Evolutionary conservation across 2,888 invertebrate species (phyloP).

Genomic region (Pantelozetes paolii): DNA sequence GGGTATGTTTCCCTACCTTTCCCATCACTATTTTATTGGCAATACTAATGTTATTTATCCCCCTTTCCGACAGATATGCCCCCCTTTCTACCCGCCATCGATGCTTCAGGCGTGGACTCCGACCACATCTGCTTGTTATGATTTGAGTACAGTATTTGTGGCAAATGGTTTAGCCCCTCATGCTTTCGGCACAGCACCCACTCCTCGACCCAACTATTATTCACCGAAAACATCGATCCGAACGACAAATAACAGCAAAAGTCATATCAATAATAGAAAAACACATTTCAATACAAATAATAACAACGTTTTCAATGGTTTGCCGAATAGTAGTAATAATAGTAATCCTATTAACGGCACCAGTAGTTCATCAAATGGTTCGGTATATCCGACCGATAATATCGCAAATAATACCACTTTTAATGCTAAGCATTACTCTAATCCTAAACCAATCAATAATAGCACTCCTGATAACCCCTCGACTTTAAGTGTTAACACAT

Average conservation of each 20-base stretch:
- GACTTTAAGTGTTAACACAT: neutral
- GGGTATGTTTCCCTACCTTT: neutral
- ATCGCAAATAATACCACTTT: slow-evolving; percentile 21
- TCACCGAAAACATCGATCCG: slow-evolving; percentile 8
- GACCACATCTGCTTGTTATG: slow-evolving; percentile 46
- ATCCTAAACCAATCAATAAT: slow-evolving; percentile 18
- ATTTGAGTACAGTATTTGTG: slow-evolving; percentile 58
- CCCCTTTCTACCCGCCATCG: slow-evolving; percentile 50
- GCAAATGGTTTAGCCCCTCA: slow-evolving; percentile 69
- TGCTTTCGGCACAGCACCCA: slow-evolving; percentile 49
- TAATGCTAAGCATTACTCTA: slow-evolving; percentile 19
- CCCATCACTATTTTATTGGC: neutral
- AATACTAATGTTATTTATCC: neutral
- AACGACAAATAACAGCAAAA: slow-evolving; percentile 3
- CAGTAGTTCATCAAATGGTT: slow-evolving; percentile 6
- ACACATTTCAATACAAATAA: slow-evolving; percentile 14
- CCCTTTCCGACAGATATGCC: slow-evolving; percentile 48
- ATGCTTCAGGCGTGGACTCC: slow-evolving; percentile 49
- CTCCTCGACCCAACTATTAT: slow-evolving; percentile 12
- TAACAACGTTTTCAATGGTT: neutral
- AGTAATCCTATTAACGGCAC: slow-evolving; percentile 5
- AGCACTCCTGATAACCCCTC: neutral
- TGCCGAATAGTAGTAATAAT: neutral
- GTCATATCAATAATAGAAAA: slow-evolving; percentile 2
- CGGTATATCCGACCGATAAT: neutral